Base-by-base conservation (phyloP, 2,888 invertebrate genomes). In the Marronus borbonicus region DNA sequence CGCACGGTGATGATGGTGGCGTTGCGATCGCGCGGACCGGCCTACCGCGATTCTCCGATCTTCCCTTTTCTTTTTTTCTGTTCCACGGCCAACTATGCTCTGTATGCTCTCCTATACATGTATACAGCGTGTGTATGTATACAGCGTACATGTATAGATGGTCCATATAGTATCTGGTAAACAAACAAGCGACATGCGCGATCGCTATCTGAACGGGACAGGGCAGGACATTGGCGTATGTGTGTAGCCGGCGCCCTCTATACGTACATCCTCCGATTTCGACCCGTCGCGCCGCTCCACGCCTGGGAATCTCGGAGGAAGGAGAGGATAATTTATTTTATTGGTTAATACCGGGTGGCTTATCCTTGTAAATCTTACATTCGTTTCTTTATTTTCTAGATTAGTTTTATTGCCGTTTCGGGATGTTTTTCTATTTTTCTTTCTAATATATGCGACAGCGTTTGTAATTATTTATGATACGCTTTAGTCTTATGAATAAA, bases 141-240 rank as follows among this genome's bases (percentile, higher is more conserved):
- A 20, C n/a, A 52, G 3, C 3, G 17, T 60, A 24, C 60, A 14
- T 17, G 66, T 66, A 66, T 20, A 20, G 12, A 17, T 52, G 50
- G 69, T 69, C 66, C 55, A 80, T 80, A 58, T 78, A 60, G 74
- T 78, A 52, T 65, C 62, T 75, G 60, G 85, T 84, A 85, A 86
- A 85, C 85, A 86, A 85, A 86, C 85, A 85, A 85, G 84, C 83
- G 85, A 86, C 86, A 85, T 85, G 84, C 78, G 84, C 84, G 87
- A 86, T 87, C 81, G 78, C 84, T 86, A 86, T 80, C 70, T 77
- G 64, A 69, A 69, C 66, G 55, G 77, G 60, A 75, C 79, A 58
- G 49, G 76, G 76, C 72, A 76, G 77, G 77, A 80, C 79, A 74
- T 65, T 36, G 78, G 81, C 80, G 82, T 81, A 82, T 81, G 80